phyloP scores from a whole-genome alignment of 2,888 invertebrate genomes.

The Pomacea canaliculata region DNA sequence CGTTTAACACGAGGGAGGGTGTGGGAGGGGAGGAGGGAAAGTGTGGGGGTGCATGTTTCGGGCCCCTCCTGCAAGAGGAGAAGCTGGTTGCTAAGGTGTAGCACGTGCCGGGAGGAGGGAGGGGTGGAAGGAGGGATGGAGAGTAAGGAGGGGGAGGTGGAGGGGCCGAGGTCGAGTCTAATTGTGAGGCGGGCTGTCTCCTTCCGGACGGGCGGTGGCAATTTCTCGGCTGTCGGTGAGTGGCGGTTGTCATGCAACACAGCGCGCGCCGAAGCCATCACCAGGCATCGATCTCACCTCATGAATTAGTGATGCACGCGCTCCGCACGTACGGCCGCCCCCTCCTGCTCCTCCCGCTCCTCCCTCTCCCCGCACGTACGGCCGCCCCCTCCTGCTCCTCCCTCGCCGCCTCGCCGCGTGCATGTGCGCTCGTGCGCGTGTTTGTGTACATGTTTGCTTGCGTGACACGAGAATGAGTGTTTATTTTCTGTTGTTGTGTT shows the following conservation, averaged over 20 bases:
- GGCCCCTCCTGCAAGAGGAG: too few relatives aligned
- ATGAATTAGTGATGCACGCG: constrained; percentile 24
- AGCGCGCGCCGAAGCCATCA: constrained; percentile 8
- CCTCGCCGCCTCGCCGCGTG: neutral
- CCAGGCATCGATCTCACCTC: constrained; percentile 16
- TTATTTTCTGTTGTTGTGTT: too few relatives aligned
- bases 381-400: neutral
- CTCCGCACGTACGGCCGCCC: neutral
- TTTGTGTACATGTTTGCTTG: neutral
- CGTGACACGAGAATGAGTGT: neutral
- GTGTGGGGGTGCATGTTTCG: too few relatives aligned
- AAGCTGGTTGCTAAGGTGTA: too few relatives aligned
- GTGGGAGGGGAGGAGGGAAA: too few relatives aligned
- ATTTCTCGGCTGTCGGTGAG: constrained; percentile 9
- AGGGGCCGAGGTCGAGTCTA: neutral
- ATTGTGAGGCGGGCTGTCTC: constrained; percentile 1
- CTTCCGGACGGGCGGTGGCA: constrained; percentile 3
- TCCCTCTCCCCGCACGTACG: neutral
- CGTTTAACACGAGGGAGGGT: too few relatives aligned
- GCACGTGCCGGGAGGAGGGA: too few relatives aligned
- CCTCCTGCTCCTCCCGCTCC: neutral
- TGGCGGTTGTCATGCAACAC: constrained; percentile 24
- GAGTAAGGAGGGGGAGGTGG: too few relatives aligned
- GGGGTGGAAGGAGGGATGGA: too few relatives aligned
- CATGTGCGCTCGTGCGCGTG: neutral